Conservation (phyloP, 2,113 vertebrate species). For the Protomyctophum bolini region DNA sequence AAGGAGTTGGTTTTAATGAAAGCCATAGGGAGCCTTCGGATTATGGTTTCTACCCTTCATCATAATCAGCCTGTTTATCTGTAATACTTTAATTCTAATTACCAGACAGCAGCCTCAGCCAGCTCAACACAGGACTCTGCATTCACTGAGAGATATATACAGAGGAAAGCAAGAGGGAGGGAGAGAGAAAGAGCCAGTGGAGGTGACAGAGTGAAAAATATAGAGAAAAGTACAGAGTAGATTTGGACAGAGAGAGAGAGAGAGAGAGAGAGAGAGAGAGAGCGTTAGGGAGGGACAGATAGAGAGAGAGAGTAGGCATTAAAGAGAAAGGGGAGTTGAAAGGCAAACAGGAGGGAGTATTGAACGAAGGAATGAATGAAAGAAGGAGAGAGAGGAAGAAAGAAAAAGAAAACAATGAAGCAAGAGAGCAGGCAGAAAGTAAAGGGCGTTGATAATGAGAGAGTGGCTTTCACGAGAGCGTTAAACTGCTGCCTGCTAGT, state of each 20-base stretch:
- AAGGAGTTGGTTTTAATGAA: constrained; percentile 34
- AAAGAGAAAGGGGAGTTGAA: constrained; percentile 5
- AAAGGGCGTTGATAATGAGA: not conserved
- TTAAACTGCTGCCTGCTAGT: constrained; percentile 4
- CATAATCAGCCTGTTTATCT: constrained; percentile 66
- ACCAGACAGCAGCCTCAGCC: constrained; percentile 59
- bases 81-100: constrained; percentile 75
- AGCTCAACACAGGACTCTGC: constrained; percentile 53
- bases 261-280: constrained; percentile 30
- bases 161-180: not conserved
- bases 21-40: constrained; percentile 54
- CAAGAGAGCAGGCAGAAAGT: not conserved
- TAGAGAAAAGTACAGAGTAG: not conserved
- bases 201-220: not conserved
- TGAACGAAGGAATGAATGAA: not conserved
- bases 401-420: not conserved
- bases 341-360: not conserved
- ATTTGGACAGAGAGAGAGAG: not conserved
- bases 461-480: not conserved
- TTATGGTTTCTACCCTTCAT: constrained; percentile 57
- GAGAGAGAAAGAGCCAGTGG: not conserved
- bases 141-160: constrained; percentile 16
- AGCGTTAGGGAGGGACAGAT: constrained; percentile 15
- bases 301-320: constrained; percentile 29
- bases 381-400: constrained; percentile 16